These are phyloP conservation scores for Oncorhynchus nerka DNA, from an alignment of 2,113 vertebrate genomes.

Conservation along the genomic window DNA sequence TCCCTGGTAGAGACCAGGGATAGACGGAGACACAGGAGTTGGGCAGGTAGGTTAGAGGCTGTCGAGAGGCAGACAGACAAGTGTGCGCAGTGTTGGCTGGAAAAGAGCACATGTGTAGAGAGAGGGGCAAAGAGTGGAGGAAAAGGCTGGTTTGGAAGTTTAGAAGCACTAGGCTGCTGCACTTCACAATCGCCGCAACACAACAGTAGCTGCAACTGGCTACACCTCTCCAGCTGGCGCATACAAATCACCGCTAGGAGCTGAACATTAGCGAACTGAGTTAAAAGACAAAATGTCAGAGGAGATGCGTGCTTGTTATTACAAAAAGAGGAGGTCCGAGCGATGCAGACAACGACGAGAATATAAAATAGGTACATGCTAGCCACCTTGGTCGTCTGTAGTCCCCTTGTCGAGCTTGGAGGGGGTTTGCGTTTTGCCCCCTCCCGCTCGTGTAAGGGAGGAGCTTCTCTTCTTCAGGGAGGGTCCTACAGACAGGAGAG, in stretches of 20 bases:
- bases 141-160: not conserved
- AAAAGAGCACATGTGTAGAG: not conserved
- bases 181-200: not conserved
- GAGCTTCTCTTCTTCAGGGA: slow-evolving; percentile 84
- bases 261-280: slow-evolving; percentile 21
- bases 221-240: not conserved
- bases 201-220: slow-evolving; percentile 6
- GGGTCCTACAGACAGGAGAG: slow-evolving; percentile 77
- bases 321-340: slow-evolving; percentile 17
- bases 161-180: not conserved
- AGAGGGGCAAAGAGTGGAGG: not conserved
- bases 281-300: slow-evolving; percentile 26
- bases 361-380: slow-evolving; percentile 52
- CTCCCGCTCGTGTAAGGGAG: slow-evolving; percentile 82
- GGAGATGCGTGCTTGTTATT: slow-evolving; percentile 51
- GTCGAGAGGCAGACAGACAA: not conserved
- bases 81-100: not conserved
- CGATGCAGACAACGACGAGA: slow-evolving; percentile 28
- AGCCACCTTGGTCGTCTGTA: slow-evolving; percentile 84
- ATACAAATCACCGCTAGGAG: slow-evolving; percentile 7
- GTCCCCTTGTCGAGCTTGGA: slow-evolving; percentile 76
- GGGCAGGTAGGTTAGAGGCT: slow-evolving; percentile 3
- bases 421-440: slow-evolving; percentile 72
- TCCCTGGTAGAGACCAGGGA: slow-evolving; percentile 7
- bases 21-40: not conserved